Base-by-base conservation (phyloP, 2,888 invertebrate species). In the Orthosia gracilis region DNA sequence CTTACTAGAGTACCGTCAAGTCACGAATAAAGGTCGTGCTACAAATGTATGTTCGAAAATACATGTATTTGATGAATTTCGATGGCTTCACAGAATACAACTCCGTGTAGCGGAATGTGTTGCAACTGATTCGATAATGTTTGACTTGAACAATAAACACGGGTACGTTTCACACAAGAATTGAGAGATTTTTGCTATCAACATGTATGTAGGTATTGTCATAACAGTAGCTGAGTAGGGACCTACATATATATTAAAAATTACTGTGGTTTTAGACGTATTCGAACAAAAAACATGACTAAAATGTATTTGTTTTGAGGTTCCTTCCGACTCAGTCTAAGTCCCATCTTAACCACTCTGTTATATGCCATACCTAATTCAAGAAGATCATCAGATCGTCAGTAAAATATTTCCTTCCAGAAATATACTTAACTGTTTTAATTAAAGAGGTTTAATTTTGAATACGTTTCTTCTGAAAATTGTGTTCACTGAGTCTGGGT, bases 91-190 rank as follows among this genome's bases (percentile, higher is more conserved):
- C 31, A 55, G 4, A 2, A 5, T 18, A 18, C 31, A 17, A 12
- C 31, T 18, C 58, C 17, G 12, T 18, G 62, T 17, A 62, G 47
- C 18, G 26, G 18, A 49, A 50, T 63, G 26, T 63, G 13, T 45
- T 21, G 63, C 26, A 18, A 63, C 18, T 63, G 21, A 40, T 69
- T 23, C 40, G 9, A 63, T 52, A 23, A 50, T 63, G 23, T 52
- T 18, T 23, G 50, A 40, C 23, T 11, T 50, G 18, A 23, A 49
- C n/a, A 61, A 21, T 21, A 15, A n/a, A 45, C n/a, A 21, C 17
- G 21, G 9, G 13, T 45, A 17, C 61, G 40, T n/a, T 40, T 40
- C 21, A 45, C n/a, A 26, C 58, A 17, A 23, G 23, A 26, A 58
- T 58, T 26, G 23, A 9, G 26, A 26, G 26, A 31, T 26, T 3